These are phyloP conservation scores for Remorina albescens DNA, from an alignment of 2,797 vertebrate species.

Conservation along the genomic window DNA sequence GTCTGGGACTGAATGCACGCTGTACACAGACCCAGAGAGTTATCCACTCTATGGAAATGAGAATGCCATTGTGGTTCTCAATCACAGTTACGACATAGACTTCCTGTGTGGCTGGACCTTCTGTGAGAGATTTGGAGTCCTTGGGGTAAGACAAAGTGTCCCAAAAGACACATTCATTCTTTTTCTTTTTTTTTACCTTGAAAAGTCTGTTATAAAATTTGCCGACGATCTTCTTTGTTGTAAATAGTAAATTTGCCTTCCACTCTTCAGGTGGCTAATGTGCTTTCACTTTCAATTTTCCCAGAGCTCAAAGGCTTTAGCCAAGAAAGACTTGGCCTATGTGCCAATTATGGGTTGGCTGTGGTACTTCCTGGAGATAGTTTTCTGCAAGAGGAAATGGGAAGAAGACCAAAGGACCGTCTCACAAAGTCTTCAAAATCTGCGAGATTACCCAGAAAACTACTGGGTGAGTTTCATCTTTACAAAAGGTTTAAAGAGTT, in stretches of 20 bases:
- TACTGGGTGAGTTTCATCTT: constrained; percentile 86
- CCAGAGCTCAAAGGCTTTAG: constrained; percentile 96
- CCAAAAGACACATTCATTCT: constrained; percentile 2
- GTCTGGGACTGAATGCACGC: constrained; percentile 93
- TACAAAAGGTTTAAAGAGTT: not conserved
- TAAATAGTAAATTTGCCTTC: no score
- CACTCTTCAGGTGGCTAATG: not conserved
- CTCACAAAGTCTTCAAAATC: constrained; percentile 86
- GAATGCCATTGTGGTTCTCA: constrained; percentile 94
- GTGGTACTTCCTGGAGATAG: constrained; percentile 99
- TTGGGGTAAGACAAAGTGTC: constrained; percentile 89
- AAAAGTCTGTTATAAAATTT: no score
- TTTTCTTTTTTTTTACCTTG: not conserved
- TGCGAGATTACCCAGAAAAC: constrained; percentile 93
- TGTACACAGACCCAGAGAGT: constrained; percentile 90
- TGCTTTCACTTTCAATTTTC: constrained; percentile 30
- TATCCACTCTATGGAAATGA: constrained; percentile 91
- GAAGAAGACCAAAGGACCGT: constrained; percentile 93
- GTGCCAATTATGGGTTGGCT: constrained; percentile 97
- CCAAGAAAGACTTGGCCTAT: constrained; percentile 94
- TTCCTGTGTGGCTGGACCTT: constrained; percentile 97
- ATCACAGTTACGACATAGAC: constrained; percentile 97
- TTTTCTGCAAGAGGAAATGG: constrained; percentile 97
- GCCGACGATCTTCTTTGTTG: no score
- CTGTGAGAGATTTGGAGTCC: constrained; percentile 93